Evolutionary conservation across 2,888 invertebrate genomes (phyloP), one percentile per base, ranked within the genome.

Genomic region (Sturmia bella): DNA sequence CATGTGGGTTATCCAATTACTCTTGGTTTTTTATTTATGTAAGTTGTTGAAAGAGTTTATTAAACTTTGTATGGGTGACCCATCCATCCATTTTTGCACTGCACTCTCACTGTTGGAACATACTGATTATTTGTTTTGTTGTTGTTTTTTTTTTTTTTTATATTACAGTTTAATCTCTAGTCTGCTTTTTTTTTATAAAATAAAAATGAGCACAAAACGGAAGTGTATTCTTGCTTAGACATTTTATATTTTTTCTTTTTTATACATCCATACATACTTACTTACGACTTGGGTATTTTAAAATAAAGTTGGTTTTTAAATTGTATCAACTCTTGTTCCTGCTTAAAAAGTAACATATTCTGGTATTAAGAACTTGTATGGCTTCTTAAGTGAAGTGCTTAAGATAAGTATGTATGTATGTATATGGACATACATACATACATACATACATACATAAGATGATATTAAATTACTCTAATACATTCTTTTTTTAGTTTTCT

Each of bases 1-100:
- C 32, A 32, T 78, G 70, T 66, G 54, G 61, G 64, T 82, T 82
- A 82, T 82, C 82, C 78, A 78, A 78, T 82, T 82, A 82, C 82
- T 57, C 54, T 59, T 48, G 41, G 32, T 9, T n/a, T n/a, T n/a
- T n/a, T n/a, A n/a, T n/a, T n/a, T n/a, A n/a, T n/a, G n/a, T n/a
- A n/a, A 27, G 27, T 32, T 45, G 32, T 17, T 48, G 45, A 43
- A 70, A 82, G 72, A 73, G 82, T 82, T 82, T 74, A 75, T 66
- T 82, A 69, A 82, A 82, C 82, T 81, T 78, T 78, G 59, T 75
- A 56, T 37, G 32, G 50, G 70, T 76, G 45, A 66, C 59, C 68
- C 32, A 61, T 43, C 21, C 52, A 57, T 48, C 2, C 21, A 17
- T 56, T 41, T 74, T 66, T 57, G 24, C 19, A 21, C 48, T 66